These are phyloP conservation scores for Nomada hirtipes DNA, from an alignment of 2,888 invertebrate species.

Conservation along the genomic window DNA sequence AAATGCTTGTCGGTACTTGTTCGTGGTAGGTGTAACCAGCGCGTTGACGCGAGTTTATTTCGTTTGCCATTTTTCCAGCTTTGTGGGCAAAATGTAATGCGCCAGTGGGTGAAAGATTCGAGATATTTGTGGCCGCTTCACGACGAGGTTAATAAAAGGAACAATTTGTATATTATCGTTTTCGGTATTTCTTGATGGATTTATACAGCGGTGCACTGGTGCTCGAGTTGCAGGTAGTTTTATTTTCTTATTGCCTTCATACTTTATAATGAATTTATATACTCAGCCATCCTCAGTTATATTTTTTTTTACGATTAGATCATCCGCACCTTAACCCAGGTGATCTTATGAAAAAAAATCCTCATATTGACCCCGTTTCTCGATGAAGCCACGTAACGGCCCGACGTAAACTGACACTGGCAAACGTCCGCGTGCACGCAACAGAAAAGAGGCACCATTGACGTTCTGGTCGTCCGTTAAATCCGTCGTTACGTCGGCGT, in stretches of 20 bases:
- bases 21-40: conserved; percentile 5
- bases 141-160: no score
- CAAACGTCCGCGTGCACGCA: conserved; percentile 24
- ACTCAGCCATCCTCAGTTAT: no score
- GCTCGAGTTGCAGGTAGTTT: no score
- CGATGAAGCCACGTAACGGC: conserved; percentile 25
- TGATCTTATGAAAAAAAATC: background rate
- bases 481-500: conserved; percentile 27
- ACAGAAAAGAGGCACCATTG: background rate
- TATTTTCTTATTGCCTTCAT: no score
- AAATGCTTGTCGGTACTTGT: conserved; percentile 33
- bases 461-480: conserved; percentile 44
- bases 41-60: background rate
- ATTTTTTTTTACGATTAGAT: background rate
- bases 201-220: no score
- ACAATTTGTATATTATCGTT: no score
- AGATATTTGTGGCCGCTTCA: no score
- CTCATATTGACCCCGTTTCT: background rate
- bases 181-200: no score
- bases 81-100: no score
- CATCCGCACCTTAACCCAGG: background rate
- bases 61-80: no score
- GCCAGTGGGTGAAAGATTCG: no score
- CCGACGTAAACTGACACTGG: conserved; percentile 32
- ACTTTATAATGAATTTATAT: no score